Conservation (phyloP, 1,140 invertebrate species). For the Proctacanthus coquilletti region DNA sequence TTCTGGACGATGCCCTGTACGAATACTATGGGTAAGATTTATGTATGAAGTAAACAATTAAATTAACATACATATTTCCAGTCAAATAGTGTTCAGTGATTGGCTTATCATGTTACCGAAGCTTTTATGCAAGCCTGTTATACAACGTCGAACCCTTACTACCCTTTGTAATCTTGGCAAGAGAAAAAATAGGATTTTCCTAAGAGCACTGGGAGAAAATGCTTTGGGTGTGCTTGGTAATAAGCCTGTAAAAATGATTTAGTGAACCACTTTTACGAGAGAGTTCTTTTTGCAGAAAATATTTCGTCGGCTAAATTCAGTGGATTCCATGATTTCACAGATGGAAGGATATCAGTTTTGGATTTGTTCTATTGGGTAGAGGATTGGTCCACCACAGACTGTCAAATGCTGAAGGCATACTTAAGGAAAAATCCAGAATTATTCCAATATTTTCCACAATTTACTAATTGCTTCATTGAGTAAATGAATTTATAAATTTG, state of each 20-base stretch:
- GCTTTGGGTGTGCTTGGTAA: background rate
- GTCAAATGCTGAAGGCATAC: too few relatives aligned
- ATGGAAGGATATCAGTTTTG: constrained; percentile 19
- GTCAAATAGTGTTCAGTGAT: background rate
- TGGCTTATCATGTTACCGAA: constrained; percentile 9
- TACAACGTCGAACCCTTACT: constrained; percentile 13
- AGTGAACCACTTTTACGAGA: background rate
- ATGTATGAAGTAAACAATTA: constrained; percentile 17
- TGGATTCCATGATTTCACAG: constrained; percentile 12
- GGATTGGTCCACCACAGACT: too few relatives aligned
- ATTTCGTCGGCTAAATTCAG: constrained; percentile 14
- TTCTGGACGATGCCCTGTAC: constrained; percentile 27
- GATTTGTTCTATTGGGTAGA: constrained; percentile 21
- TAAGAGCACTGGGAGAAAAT: constrained; percentile 9
- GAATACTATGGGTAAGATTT: constrained; percentile 24
- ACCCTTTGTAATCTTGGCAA: constrained; percentile 21
- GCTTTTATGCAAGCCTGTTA: constrained; percentile 11
- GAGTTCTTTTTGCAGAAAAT: constrained; percentile 9
- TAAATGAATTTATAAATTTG: too few relatives aligned
- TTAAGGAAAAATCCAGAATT: too few relatives aligned
- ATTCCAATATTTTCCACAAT: too few relatives aligned
- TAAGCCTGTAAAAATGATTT: background rate
- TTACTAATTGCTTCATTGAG: too few relatives aligned
- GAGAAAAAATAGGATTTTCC: constrained; percentile 17
- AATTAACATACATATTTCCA: background rate